Conservation (phyloP, 92 coral and sea anemone genomes). For the Isaurus tuberculatus region DNA sequence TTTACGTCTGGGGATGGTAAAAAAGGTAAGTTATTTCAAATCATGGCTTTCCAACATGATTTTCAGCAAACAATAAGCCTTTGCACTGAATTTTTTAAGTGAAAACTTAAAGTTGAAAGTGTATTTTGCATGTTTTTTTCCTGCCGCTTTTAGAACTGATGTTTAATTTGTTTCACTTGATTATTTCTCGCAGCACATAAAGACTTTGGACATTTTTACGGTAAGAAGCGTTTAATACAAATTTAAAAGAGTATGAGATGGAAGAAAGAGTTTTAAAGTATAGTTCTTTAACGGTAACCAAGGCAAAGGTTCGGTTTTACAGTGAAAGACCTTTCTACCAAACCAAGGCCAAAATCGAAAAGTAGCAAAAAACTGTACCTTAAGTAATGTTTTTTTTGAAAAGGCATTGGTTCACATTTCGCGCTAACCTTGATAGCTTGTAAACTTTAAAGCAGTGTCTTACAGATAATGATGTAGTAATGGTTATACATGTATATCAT, state of each 20-base stretch:
- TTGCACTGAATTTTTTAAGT: neutral
- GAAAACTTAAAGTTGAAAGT: too few relatives aligned
- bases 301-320: too few relatives aligned
- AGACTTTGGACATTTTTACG: conserved; percentile 98
- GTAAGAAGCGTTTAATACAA: conserved; percentile 51
- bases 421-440: too few relatives aligned
- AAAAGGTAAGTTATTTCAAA: conserved; percentile 70
- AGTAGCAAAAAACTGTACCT: neutral
- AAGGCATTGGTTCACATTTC: too few relatives aligned
- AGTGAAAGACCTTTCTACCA: too few relatives aligned
- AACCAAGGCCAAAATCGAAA: neutral
- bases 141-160: neutral
- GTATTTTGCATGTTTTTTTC: neutral
- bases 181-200: conserved; percentile 74
- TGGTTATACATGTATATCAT: too few relatives aligned
- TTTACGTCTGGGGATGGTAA: conserved; percentile 99
- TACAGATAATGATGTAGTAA: too few relatives aligned
- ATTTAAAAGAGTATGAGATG: neutral
- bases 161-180: neutral
- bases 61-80: neutral
- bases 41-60: neutral
- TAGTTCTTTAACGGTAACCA: neutral
- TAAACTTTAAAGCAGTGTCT: too few relatives aligned
- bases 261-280: neutral
- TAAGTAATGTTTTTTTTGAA: too few relatives aligned